Evolutionary conservation across 2,888 invertebrate species (phyloP).

Genomic region (Tubiluchus corallicola): DNA sequence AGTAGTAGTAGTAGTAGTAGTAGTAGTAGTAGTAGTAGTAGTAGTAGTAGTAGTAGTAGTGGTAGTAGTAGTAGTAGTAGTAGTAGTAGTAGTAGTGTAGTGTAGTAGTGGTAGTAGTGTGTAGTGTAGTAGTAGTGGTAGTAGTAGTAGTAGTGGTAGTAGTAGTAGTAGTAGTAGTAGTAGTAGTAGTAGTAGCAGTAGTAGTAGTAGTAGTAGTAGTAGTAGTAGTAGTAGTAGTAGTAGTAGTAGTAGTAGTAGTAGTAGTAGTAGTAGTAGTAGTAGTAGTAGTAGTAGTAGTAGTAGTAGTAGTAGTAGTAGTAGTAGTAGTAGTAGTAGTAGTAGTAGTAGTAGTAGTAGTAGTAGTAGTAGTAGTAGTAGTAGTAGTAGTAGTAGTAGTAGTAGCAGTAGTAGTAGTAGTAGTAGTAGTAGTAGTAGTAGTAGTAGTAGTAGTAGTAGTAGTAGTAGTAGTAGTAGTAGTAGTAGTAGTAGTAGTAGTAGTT

Average conservation of each 20-base stretch:
- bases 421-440: slow-evolving; percentile 3
- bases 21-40: neutral
- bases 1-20: neutral
- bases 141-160: slow-evolving; percentile 44
- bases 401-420: slow-evolving; percentile 3
- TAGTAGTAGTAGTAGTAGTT: too few species aligned
- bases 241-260: slow-evolving; percentile 3
- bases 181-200: slow-evolving; percentile 3
- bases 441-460: too few species aligned
- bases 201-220: slow-evolving; percentile 3
- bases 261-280: too few species aligned
- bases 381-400: slow-evolving; percentile 3
- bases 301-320: slow-evolving; percentile 3
- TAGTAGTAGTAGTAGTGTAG: too few species aligned
- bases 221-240: slow-evolving; percentile 3
- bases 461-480: too few species aligned
- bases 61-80: slow-evolving; percentile 1
- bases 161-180: slow-evolving; percentile 3
- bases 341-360: slow-evolving; percentile 3
- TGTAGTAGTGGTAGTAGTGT: neutral
- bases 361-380: slow-evolving; percentile 3
- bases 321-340: slow-evolving; percentile 3
- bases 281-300: slow-evolving; percentile 3
- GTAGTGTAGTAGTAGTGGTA: slow-evolving; percentile 20
- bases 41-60: neutral